Base-by-base conservation (phyloP, 2,888 invertebrate genomes). In the Eupsilia transversa region DNA sequence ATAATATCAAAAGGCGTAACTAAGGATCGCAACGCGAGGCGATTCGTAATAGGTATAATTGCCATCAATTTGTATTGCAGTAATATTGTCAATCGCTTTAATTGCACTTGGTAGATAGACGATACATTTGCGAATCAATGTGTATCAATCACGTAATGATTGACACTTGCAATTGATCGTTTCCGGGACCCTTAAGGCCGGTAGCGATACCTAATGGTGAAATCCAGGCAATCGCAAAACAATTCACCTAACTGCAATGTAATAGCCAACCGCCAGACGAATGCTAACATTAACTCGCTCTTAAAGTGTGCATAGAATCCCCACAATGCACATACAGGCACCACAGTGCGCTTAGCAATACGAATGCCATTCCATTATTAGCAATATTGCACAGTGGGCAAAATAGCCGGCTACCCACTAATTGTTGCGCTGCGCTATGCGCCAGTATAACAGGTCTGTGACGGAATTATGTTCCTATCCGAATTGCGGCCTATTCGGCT, bases 311-410 rank as follows among this genome's bases (percentile, higher is more conserved):
- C 60, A 65, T 65, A 46, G 9, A 38, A 27, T 38, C 49, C 20
- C 20, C 54, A 59, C 33, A 52, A 30, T 20, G 38, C 67, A n/a
- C 66, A 54, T 59, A 60, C 20, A 57, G 10, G 43, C 33, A 59
- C 27, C 79, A 70, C 59, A 70, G 20, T 60, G 52, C 43, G 70
- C 60, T 70, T 56, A 72, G 20, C 72, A 66, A 59, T 74, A 72
- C 72, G 66, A 61, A 72, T 68, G 43, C 68, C 67, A 72, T 76
- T 72, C 76, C 64, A 76, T 73, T 74, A 83, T 83, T 80, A 83
- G 83, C 73, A 59, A 71, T 76, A 83, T 83, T 73, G 67, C 76
- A 73, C 74, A 46, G 17, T 56, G 71, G 65, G 12, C 73, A 57
- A 83, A 76, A 83, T 70, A 59, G 76, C 75, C 49, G 23, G 35